Base-by-base conservation (phyloP, 2,888 invertebrate species). In the Apotomis turbidana region DNA sequence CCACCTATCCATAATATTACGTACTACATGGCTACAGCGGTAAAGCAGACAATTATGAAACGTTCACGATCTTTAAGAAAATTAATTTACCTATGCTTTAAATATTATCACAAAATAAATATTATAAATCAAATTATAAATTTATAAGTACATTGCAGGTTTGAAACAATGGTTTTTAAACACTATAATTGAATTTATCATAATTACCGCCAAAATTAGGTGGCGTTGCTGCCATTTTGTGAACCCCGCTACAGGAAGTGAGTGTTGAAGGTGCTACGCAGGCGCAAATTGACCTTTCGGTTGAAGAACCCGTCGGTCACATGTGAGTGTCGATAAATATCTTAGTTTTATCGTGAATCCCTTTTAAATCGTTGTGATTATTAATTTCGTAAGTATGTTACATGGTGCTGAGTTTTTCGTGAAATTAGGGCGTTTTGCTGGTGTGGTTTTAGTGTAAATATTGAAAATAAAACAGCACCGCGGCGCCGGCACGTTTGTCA, bases 281-380 rank as follows among this genome's bases (percentile, higher is more conserved):
- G 95, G 96, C 95, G 95, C 94, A 93, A 90, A 93, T 91, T 94
- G 94, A 94, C 95, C 96, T 96, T 96, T 96, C 96, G 96, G 96
- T 96, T 95, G 95, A 95, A 96, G 96, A 96, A 95, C 96, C 96
- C 96, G 96, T 96, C 96, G 96, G 96, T 96, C 96, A 97, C 97
- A 97, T 96, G 97, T 97, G 96, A 97, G 97, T 97, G 96, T 94
- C 93, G 93, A 93, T 93, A 93, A 93, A 93, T 93, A 93, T 92
- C 89, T 87, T 89, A 89, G 85, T 94, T 93, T 94, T 93, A 91
- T 84, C 84, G 92, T 88, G 89, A 88, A 88, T 88, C 86, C 87
- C 80, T 85, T 87, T 84, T 85, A 84, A 87, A 88, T 89, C 87
- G 85, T 89, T 85, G 80, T 86, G 83, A 83, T 86, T 86, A 87